Evolutionary conservation across 1,140 invertebrate genomes (phyloP).

Genomic region (Palaemon carinicauda): DNA sequence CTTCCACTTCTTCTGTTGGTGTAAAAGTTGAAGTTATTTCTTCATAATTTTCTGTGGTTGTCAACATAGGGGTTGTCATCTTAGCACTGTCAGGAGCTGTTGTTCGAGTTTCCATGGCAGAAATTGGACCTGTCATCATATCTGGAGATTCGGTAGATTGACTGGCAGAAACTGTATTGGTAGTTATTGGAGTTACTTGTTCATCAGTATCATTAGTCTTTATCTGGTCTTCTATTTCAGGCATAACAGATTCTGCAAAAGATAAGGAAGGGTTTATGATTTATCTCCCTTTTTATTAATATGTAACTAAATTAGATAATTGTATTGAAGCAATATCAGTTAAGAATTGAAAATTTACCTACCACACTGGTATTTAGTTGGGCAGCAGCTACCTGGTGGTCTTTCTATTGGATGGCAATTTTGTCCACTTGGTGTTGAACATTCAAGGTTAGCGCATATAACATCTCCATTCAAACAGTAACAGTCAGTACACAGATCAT

Average conservation of each 20-base stretch:
- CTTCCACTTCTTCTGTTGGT: background rate
- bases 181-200: slow-evolving; percentile 1
- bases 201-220: background rate
- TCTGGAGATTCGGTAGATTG: background rate
- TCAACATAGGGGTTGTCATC: slow-evolving; percentile 18
- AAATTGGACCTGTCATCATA: slow-evolving; percentile 19
- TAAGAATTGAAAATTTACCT: slow-evolving; percentile 12
- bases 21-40: background rate
- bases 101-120: slow-evolving; percentile 32
- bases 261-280: background rate
- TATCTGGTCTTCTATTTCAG: background rate
- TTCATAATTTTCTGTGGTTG: background rate
- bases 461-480: slow-evolving; percentile 92
- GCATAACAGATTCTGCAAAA: background rate
- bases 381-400: slow-evolving; percentile 85
- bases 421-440: slow-evolving; percentile 73
- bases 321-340: background rate
- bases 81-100: slow-evolving; percentile 18
- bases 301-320: background rate
- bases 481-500: slow-evolving; percentile 84
- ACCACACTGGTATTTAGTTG: slow-evolving; percentile 82
- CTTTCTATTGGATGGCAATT: slow-evolving; percentile 23
- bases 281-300: background rate
- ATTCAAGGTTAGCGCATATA: slow-evolving; percentile 90
- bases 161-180: background rate